A percentile compares a stretch with the other conserved stretches of the same genome.
These are phyloP conservation scores for Araneus ventricosus DNA, from an alignment of 1,140 invertebrate species.

Conservation along the genomic window DNA sequence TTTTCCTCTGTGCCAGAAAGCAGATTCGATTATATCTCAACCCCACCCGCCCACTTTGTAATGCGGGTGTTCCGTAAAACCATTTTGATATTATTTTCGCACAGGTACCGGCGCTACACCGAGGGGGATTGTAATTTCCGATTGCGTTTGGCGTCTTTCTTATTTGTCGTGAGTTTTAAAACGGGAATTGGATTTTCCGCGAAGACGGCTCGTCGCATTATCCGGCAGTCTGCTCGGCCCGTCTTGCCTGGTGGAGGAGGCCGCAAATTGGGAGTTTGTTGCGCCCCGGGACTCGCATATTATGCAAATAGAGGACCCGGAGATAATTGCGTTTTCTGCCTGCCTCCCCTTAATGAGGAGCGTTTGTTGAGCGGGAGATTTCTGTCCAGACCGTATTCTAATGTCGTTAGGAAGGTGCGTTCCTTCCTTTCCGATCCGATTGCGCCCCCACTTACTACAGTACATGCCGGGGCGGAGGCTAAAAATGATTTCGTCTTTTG, in stretches of 20 bases:
- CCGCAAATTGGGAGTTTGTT: conserved; percentile 65
- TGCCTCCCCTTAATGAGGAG: conserved; percentile 42
- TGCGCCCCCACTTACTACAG: neutral
- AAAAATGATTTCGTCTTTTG: neutral
- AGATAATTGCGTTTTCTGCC: conserved; percentile 60
- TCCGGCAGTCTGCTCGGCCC: neutral
- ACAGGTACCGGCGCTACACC: neutral
- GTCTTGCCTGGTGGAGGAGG: neutral
- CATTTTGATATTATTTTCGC: neutral
- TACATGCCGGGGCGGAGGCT: neutral
- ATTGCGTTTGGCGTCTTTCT: conserved; percentile 22
- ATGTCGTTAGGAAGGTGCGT: conserved; percentile 19
- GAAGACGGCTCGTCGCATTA: neutral
- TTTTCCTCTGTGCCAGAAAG: neutral
- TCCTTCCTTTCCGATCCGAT: neutral
- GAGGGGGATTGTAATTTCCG: neutral
- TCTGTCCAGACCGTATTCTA: conserved; percentile 5
- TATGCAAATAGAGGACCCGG: conserved; percentile 51
- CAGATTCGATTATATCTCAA: conserved; percentile 2
- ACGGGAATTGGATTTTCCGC: conserved; percentile 49
- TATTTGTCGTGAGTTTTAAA: conserved; percentile 52
- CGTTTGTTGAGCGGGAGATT: conserved; percentile 58
- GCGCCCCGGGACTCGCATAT: conserved; percentile 39
- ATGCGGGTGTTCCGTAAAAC: neutral
- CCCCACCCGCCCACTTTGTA: no score